phyloP scores from a whole-genome alignment of 2,797 vertebrate genomes.

The Leptodactylus fallax region DNA sequence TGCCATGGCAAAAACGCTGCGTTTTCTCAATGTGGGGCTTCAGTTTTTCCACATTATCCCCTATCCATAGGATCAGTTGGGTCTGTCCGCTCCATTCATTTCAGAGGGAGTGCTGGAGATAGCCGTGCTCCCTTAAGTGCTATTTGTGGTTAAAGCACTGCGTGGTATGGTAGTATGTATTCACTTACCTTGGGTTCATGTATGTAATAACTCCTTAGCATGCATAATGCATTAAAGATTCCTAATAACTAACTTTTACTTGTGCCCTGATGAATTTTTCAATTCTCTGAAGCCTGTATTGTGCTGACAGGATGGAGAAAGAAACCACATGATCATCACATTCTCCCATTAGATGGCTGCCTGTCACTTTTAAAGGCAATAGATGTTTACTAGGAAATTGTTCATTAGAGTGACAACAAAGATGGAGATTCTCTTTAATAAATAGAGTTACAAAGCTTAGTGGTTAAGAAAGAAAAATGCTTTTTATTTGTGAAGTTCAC shows the following conservation, averaged over 20 bases:
- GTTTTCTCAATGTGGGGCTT: no score
- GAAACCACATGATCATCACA: no score
- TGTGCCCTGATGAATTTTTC: not conserved
- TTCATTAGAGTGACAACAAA: not conserved
- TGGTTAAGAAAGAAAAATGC: conserved; percentile 23
- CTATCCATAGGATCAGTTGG: no score
- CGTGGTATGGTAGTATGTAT: no score
- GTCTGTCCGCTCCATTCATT: no score
- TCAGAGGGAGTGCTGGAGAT: no score
- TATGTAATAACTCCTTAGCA: not conserved
- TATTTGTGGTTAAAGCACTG: no score
- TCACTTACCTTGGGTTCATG: no score
- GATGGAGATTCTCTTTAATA: not conserved
- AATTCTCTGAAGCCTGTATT: not conserved
- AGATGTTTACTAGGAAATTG: not conserved
- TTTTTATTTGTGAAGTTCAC: conserved; percentile 31
- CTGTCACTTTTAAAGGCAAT: not conserved
- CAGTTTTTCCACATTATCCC: no score
- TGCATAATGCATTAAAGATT: not conserved
- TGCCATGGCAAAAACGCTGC: no score
- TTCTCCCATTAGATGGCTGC: not conserved
- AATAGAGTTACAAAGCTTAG: not conserved
- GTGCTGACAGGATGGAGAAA: not conserved
- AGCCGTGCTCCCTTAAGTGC: no score
- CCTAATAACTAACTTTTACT: not conserved